These are phyloP conservation scores for Ataeniobius toweri DNA, from an alignment of 2,797 vertebrate genomes.

Conservation along the genomic window DNA sequence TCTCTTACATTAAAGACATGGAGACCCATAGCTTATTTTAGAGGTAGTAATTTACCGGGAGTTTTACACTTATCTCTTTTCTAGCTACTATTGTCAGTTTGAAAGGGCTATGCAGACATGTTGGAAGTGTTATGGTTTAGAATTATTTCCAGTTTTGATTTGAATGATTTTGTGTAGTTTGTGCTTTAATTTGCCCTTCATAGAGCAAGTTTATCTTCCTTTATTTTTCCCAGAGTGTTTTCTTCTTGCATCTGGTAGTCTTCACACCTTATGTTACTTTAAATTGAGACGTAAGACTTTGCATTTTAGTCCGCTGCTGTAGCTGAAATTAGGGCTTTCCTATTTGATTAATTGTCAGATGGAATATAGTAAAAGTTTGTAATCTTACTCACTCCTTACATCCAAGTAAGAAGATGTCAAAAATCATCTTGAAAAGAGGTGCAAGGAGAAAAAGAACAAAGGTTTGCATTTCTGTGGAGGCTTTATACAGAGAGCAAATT, in stretches of 20 bases:
- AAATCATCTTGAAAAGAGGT: neutral
- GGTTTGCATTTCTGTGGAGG: too few species aligned
- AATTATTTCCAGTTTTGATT: neutral
- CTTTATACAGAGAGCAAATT: neutral
- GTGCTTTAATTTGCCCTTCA: neutral
- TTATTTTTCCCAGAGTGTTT: neutral
- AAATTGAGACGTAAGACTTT: neutral
- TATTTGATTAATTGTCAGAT: too few species aligned
- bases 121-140: neutral
- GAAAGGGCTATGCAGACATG: neutral
- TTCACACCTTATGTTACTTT: neutral
- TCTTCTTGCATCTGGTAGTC: neutral
- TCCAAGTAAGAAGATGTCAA: neutral
- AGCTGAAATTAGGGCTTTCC: neutral
- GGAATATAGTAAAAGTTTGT: too few species aligned
- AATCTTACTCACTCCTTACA: too few species aligned
- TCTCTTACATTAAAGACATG: neutral
- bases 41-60: neutral
- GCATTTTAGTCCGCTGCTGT: neutral
- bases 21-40: neutral
- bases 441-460: neutral
- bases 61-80: neutral
- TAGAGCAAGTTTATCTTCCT: neutral
- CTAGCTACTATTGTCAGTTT: neutral
- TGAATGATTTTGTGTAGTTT: neutral